These are phyloP conservation scores for Orchestia grillus DNA, from an alignment of 1,140 invertebrate species.

Conservation along the genomic window DNA sequence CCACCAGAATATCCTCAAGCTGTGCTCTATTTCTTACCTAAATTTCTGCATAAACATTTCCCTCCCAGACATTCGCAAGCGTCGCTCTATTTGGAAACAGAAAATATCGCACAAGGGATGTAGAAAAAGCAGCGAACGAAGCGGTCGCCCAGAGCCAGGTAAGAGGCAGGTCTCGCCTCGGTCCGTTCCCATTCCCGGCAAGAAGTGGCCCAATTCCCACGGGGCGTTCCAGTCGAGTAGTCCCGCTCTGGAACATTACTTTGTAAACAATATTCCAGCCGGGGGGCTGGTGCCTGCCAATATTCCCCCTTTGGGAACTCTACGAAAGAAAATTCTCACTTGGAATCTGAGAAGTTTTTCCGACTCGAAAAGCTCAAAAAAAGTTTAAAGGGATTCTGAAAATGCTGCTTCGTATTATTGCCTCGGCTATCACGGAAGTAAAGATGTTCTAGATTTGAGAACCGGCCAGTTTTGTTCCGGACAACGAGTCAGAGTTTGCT, in stretches of 20 bases:
- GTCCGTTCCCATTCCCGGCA: background rate
- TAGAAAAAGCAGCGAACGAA: background rate
- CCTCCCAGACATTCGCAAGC: background rate
- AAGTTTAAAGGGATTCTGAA: background rate
- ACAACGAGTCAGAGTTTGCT: background rate
- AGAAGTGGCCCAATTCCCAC: background rate
- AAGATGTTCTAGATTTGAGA: background rate
- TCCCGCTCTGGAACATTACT: background rate
- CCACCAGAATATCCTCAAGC: background rate
- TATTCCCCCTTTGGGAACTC: background rate
- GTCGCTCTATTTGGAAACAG: background rate
- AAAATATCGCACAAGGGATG: background rate
- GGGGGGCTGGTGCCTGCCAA: background rate
- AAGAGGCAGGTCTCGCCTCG: background rate
- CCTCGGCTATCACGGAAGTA: background rate
- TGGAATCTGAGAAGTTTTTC: background rate
- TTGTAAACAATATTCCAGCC: constrained; percentile 21
- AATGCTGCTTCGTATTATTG: background rate
- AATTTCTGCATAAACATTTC: background rate
- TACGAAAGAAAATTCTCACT: background rate
- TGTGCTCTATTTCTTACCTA: background rate
- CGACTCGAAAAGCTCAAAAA: background rate
- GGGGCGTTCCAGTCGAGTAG: constrained; percentile 13
- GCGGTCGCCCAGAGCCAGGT: background rate
- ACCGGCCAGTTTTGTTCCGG: background rate